These are phyloP conservation scores for Parazoanthus darwini DNA, from an alignment of 92 coral and sea anemone species.

Conservation along the genomic window DNA sequence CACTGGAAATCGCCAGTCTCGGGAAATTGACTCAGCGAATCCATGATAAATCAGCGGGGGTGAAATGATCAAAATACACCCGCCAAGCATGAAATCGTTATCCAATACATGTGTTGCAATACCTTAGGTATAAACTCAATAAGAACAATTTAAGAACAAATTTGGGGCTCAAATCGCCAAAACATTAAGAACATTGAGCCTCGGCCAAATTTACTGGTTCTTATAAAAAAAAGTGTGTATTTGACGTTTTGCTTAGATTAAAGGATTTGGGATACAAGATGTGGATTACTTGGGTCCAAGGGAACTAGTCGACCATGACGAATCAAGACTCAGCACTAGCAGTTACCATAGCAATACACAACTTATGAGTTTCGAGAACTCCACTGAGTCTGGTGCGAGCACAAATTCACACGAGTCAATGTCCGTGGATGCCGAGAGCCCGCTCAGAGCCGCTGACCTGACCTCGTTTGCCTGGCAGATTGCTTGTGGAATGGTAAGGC, in stretches of 20 bases:
- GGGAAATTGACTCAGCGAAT: too few species aligned
- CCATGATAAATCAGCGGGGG: too few species aligned
- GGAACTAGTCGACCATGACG: conserved; percentile 12
- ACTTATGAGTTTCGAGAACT: conserved; percentile 26
- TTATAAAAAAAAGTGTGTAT: neutral
- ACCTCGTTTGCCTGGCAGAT: conserved; percentile 42
- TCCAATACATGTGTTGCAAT: too few species aligned
- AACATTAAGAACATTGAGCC: too few species aligned
- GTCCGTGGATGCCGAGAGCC: neutral
- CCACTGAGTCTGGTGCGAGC: conserved; percentile 15
- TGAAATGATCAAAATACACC: too few species aligned
- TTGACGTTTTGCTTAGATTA: neutral
- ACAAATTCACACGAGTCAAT: neutral
- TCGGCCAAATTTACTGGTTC: too few species aligned
- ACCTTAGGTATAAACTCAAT: too few species aligned
- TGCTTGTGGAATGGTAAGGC: conserved; percentile 40
- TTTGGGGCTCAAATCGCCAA: too few species aligned
- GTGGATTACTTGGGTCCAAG: conserved; percentile 9
- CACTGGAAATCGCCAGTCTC: too few species aligned
- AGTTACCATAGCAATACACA: conserved; percentile 19
- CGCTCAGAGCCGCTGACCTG: conserved; percentile 30
- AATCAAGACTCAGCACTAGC: conserved; percentile 12
- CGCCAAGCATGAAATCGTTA: too few species aligned
- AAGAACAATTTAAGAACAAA: too few species aligned
- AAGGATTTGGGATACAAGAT: neutral